phyloP scores from a whole-genome alignment of 2,888 invertebrate genomes.

The Melinaea marsaeus region DNA sequence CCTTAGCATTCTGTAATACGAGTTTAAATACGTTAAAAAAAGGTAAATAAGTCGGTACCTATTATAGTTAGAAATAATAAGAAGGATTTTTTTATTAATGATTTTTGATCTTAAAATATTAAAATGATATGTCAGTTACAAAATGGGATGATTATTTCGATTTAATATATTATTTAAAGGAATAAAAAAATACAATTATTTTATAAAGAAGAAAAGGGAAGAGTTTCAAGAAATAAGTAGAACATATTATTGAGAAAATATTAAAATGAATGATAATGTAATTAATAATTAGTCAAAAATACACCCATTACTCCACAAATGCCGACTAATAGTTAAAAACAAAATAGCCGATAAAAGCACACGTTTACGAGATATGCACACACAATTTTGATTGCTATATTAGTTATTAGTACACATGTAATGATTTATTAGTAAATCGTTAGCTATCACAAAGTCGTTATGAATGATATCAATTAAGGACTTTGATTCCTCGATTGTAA shows the following conservation, averaged over 20 bases:
- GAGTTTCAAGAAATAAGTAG: neutral
- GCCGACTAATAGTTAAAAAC: constrained; percentile 28
- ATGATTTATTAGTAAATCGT: constrained; percentile 26
- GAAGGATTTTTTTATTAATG: too few species aligned
- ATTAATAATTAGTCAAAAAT: constrained; percentile 59
- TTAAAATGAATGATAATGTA: neutral
- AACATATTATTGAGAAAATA: neutral
- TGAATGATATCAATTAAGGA: constrained; percentile 4
- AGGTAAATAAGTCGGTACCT: too few species aligned
- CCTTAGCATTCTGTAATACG: constrained; percentile 69
- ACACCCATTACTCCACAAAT: constrained; percentile 64
- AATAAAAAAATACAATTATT: neutral
- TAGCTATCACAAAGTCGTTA: constrained; percentile 20
- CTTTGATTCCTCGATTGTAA: constrained; percentile 16
- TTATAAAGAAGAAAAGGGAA: neutral
- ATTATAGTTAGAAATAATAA: too few species aligned
- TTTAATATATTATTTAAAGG: neutral
- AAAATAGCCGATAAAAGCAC: constrained; percentile 26
- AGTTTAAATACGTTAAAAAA: constrained; percentile 7
- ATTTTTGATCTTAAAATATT: neutral
- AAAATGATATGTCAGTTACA: constrained; percentile 24
- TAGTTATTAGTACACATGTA: constrained; percentile 24
- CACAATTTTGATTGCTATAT: constrained; percentile 21
- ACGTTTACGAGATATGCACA: constrained; percentile 33
- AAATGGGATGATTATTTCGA: constrained; percentile 21